A percentile compares a stretch with the other conserved stretches of the same genome.
phyloP scores from a whole-genome alignment of 1,140 invertebrate genomes.

The Meloidogyne floridensis region DNA sequence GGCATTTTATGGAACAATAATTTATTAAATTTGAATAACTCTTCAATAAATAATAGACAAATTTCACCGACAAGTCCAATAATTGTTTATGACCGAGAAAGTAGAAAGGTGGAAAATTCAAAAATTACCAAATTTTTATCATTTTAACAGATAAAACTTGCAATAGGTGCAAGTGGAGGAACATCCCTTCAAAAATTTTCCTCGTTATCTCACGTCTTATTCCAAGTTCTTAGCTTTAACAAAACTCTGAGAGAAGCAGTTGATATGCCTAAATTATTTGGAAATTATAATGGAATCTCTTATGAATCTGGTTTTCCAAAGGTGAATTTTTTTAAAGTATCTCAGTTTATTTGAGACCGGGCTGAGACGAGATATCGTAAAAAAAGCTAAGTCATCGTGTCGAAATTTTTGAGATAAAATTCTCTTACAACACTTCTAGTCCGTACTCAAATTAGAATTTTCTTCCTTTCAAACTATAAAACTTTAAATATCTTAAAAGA shows the following conservation, averaged over 20 bases:
- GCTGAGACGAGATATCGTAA: no score
- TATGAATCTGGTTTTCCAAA: constrained; percentile 79
- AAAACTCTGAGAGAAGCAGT: constrained; percentile 83
- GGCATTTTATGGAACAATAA: constrained; percentile 88
- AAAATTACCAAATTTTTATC: not conserved
- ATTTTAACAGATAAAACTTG: constrained; percentile 68
- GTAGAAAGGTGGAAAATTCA: constrained; percentile 71
- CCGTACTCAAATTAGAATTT: no score
- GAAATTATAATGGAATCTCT: constrained; percentile 78
- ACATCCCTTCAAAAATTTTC: constrained; percentile 79
- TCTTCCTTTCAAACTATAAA: no score
- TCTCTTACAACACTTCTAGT: no score
- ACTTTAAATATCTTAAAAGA: no score
- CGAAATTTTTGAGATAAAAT: no score
- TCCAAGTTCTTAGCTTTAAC: constrained; percentile 80
- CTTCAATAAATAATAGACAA: constrained; percentile 75
- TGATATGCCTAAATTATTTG: constrained; percentile 83
- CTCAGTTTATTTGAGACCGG: no score
- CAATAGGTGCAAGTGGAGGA: constrained; percentile 85
- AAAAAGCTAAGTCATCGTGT: no score
- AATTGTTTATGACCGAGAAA: constrained; percentile 75
- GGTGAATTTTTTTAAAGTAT: constrained; percentile 67
- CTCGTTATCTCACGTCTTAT: constrained; percentile 76
- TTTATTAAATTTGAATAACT: constrained; percentile 91
- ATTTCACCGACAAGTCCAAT: constrained; percentile 88